Base-by-base conservation (phyloP, 2,888 invertebrate species). In the Cephus rjabovi region DNA sequence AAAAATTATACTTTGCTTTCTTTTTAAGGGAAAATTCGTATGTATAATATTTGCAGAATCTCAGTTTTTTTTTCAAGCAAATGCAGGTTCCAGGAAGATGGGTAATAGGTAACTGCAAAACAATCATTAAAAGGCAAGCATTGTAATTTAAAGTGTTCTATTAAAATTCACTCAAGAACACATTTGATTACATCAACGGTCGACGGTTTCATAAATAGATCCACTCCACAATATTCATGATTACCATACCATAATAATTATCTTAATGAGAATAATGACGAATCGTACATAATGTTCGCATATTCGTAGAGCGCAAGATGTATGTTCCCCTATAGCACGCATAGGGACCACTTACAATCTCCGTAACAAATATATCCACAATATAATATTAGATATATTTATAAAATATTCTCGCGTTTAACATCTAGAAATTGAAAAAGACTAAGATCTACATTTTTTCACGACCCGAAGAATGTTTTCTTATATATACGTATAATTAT, bases 181-280 rank as follows among this genome's bases (percentile, higher is more conserved):
- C 88, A 83, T 89, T 89, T 89, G 89, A 89, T 89, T 89, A 89
- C 89, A 89, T 88, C 87, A 89, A 88, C 88, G 88, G 88, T 88
- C 87, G 88, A 89, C 88, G 87, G 87, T 87, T 86, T 89, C 86
- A 86, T 88, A 87, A 88, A 87, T 84, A 89, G 84, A 88, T 87
- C 86, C 87, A 88, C 86, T 88, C 86, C 85, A 89, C 85, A 88
- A 88, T 87, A 88, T 86, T 87, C 86, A 87, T 86, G 86, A 85
- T 87, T 85, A 86, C 84, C 86, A 88, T 87, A 83, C 85, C 84
- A 83, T 85, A 83, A 83, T 87, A 83, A 79, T 81, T 82, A 78
- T 82, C 82, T 82, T 81, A 83, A 83, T 83, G 80, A 84, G 82
- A 84, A 83, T 82, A 85, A 85, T 84, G 83, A 85, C 81, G 79